Evolutionary conservation across 2,113 vertebrate genomes (phyloP), one percentile per base, ranked within the genome.

Genomic region (Spea multiplicata): DNA sequence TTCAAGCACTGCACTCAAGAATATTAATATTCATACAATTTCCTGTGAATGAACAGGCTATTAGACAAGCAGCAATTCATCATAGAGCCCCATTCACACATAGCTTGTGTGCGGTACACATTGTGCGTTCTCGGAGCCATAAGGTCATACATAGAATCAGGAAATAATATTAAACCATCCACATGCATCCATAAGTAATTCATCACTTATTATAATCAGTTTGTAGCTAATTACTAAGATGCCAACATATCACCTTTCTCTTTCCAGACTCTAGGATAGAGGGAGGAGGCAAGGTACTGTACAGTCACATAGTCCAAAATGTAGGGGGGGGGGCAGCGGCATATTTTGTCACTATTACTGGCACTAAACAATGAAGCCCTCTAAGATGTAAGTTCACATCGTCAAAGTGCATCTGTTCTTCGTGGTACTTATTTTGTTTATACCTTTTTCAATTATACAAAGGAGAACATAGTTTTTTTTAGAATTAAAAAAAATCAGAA

Each of bases 21-120:
- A 59, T 59, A 13, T 13, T 13, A 59, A 59, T 59, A 59, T 59
- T 59, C 55, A 59, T 59, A 59, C 55, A 59, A 59, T 59, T 59
- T 59, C 55, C 55, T 59, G 55, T 13, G 3, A 59, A 59, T 59
- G 55, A 59, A 59, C 55, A 13, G 55, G 55, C 55, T 59, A 59
- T 59, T 59, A 59, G 8, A 59, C 10, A 59, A 59, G 55, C 55
- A 13, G 55, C 55, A 59, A 59, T 59, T 59, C 14, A 59, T 59
- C 55, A 59, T 12, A 13, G 30, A 30, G 55, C 55, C 55, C 10
- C 14, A 59, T 59, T 59, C 55, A 59, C 55, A 59, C 30, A 30
- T 30, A 30, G 30, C 30, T 30, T 30, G 30, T 30, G 30, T 30
- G 30, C 30, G 2, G 30, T 30, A 30, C 30, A 30, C 55, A 59